A percentile compares a stretch with the other conserved stretches of the same genome.
These are phyloP conservation scores for Gymnarchus niloticus DNA, from an alignment of 2,113 vertebrate species.

Conservation along the genomic window DNA sequence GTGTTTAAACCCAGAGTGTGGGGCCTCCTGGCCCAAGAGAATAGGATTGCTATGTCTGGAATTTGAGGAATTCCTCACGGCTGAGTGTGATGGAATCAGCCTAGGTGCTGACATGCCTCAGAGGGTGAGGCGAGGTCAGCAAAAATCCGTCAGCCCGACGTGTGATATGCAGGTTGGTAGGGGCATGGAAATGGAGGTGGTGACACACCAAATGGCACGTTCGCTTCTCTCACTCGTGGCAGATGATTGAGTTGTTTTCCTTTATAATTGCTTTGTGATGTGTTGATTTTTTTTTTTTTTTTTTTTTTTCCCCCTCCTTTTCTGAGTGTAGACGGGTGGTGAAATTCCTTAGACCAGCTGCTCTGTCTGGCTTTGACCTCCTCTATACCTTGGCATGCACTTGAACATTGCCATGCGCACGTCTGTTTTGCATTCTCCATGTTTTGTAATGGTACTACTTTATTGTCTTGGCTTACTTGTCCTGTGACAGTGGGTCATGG, in stretches of 20 bases:
- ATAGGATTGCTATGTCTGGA: slow-evolving; percentile 53
- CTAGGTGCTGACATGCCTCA: slow-evolving; percentile 34
- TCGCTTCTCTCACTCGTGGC: not conserved
- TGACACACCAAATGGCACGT: not conserved
- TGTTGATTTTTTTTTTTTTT: not conserved
- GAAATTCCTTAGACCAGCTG: not conserved
- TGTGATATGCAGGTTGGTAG: slow-evolving; percentile 54
- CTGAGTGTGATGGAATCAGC: slow-evolving; percentile 19
- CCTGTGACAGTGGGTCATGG: not conserved
- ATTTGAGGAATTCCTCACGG: slow-evolving; percentile 55
- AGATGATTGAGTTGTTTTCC: not conserved
- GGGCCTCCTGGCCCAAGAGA: slow-evolving; percentile 32
- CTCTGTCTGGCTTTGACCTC: too few relatives aligned
- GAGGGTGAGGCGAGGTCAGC: not conserved
- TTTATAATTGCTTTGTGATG: not conserved
- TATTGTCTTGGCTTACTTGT: not conserved
- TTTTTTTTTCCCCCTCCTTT: too few relatives aligned
- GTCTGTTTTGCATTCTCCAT: not conserved
- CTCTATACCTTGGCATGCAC: too few relatives aligned
- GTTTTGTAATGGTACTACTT: not conserved
- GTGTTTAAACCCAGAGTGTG: slow-evolving; percentile 11
- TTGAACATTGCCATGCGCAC: not conserved
- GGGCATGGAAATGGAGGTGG: slow-evolving; percentile 16
- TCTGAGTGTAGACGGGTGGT: too few relatives aligned
- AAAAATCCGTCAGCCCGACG: slow-evolving; percentile 47